These are phyloP conservation scores for Listrodromus nycthemerus DNA, from an alignment of 2,888 invertebrate species.

Conservation along the genomic window DNA sequence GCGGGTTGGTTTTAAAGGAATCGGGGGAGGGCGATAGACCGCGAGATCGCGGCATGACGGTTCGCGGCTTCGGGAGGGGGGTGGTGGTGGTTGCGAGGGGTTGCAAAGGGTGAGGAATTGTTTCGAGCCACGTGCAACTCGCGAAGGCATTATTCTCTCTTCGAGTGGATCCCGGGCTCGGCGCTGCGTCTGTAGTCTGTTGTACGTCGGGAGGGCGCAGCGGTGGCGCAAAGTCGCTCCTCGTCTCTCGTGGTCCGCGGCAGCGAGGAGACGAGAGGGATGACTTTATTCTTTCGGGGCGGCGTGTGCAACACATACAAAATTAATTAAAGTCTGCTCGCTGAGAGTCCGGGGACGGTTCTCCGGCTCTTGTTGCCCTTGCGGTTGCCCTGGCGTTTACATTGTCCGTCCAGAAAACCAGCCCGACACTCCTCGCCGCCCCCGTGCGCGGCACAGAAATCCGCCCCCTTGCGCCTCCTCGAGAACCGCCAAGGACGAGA, in stretches of 20 bases:
- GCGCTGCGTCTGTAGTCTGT: constrained; percentile 6
- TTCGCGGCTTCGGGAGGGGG: too few relatives aligned
- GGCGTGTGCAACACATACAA: constrained; percentile 77
- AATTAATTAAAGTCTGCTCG: constrained; percentile 82
- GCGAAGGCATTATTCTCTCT: constrained; percentile 76
- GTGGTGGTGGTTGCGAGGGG: background rate
- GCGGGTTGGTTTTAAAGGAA: background rate
- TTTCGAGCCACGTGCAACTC: constrained; percentile 77
- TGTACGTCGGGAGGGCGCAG: constrained; percentile 10
- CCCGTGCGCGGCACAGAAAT: background rate
- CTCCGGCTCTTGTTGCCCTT: constrained; percentile 30
- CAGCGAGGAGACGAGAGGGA: constrained; percentile 49
- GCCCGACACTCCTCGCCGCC: too few relatives aligned
- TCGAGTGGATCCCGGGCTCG: constrained; percentile 75
- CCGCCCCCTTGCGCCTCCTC: constrained; percentile 16
- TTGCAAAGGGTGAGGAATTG: constrained; percentile 42
- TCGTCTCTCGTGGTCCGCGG: constrained; percentile 10
- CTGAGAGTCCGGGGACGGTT: constrained; percentile 17
- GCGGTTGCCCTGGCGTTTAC: constrained; percentile 23
- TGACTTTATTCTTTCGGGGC: constrained; percentile 75
- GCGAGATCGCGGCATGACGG: constrained; percentile 1
- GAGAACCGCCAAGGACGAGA: constrained; percentile 51
- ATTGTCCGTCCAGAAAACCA: constrained; percentile 30
- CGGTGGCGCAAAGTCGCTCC: background rate
- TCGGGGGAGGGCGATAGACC: constrained; percentile 18